Conservation (phyloP, 2,797 vertebrate species). For the Myotis findleyi region DNA sequence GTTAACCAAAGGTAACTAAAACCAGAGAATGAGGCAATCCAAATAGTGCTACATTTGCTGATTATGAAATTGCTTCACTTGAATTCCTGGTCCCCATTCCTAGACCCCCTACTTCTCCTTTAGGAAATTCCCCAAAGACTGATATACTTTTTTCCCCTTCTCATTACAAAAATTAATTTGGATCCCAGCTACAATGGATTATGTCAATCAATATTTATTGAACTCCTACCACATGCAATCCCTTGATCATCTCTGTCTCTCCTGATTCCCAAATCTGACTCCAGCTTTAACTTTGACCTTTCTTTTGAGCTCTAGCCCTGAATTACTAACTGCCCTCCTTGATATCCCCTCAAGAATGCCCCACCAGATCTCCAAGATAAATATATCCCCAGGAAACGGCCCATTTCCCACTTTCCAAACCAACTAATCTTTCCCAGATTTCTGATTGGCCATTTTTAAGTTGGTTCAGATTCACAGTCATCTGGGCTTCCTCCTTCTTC, state of each 20-base stretch:
- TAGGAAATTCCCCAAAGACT: neutral
- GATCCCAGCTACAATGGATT: neutral
- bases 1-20: neutral
- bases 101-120: neutral
- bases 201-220: neutral
- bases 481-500: neutral
- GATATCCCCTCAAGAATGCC: neutral
- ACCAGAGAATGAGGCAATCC: neutral
- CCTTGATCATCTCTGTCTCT: neutral
- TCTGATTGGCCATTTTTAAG: neutral
- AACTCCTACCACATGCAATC: neutral
- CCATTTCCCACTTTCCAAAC: neutral
- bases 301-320: neutral
- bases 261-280: neutral
- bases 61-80: neutral
- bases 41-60: neutral
- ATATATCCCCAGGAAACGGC: slow-evolving; percentile 40
- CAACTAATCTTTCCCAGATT: neutral
- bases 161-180: neutral
- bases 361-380: slow-evolving; percentile 34
- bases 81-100: neutral
- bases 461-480: neutral
- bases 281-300: neutral
- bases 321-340: neutral
- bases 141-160: neutral